Evolutionary conservation across 2,888 invertebrate species (phyloP).

Genomic region (Bimastos eiseni): DNA sequence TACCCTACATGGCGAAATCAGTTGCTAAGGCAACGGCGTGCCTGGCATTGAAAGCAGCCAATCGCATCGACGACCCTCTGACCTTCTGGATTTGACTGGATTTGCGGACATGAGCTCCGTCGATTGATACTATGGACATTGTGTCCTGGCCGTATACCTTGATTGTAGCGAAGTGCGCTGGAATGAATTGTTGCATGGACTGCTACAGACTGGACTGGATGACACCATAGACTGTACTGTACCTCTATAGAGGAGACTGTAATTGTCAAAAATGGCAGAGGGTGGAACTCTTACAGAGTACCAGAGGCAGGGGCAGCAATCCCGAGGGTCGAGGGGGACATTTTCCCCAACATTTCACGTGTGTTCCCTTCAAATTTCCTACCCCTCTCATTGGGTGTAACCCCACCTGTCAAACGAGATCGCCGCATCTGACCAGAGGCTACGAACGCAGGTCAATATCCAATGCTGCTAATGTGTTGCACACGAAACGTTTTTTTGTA

Average conservation of each 20-base stretch:
- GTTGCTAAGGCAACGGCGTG: not conserved
- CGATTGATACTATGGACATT: not conserved
- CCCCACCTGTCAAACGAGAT: too few species aligned
- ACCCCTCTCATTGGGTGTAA: too few species aligned
- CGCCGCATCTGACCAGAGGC: too few species aligned
- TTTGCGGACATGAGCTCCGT: not conserved
- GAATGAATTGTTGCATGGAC: not conserved
- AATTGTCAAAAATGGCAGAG: too few species aligned
- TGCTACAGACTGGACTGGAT: not conserved
- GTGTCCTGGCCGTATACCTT: not conserved
- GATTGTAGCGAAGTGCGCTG: not conserved
- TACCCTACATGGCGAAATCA: not conserved
- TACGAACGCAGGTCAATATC: too few species aligned
- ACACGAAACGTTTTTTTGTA: too few species aligned
- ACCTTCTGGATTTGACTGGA: not conserved
- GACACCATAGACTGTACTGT: not conserved
- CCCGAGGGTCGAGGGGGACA: too few species aligned
- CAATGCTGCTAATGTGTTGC: too few species aligned
- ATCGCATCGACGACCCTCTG: not conserved
- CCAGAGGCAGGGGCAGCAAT: too few species aligned
- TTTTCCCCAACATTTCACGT: too few species aligned
- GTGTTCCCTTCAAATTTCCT: too few species aligned
- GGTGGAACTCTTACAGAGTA: too few species aligned
- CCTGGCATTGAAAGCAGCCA: not conserved
- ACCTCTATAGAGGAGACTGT: not conserved